phyloP scores from a whole-genome alignment of 1,140 invertebrate species.

The Pseudomyrmex cubaensis region DNA sequence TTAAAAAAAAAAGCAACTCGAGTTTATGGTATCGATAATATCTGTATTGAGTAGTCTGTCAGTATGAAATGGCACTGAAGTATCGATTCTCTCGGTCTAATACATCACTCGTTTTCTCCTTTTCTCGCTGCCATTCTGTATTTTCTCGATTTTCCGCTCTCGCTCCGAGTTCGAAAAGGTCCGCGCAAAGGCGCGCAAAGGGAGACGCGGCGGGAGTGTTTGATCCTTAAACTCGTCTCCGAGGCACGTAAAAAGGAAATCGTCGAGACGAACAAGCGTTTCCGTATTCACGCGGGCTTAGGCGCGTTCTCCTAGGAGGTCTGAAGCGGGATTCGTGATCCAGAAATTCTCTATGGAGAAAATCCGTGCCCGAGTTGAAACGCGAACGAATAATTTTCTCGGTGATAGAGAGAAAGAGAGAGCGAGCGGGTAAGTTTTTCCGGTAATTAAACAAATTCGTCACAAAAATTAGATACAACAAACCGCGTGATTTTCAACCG shows the following conservation, averaged over 20 bases:
- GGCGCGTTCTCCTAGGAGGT: background rate
- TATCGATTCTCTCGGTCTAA: conserved; percentile 22
- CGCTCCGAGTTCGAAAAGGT: conserved; percentile 13
- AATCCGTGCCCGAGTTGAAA: background rate
- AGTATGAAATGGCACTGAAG: conserved; percentile 14
- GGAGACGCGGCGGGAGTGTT: conserved; percentile 19
- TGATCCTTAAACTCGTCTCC: conserved; percentile 42
- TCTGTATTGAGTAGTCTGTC: background rate
- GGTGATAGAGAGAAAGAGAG: background rate
- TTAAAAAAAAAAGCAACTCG: too few species aligned
- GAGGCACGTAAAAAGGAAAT: conserved; percentile 27
- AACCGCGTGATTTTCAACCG: too few species aligned
- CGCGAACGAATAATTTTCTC: background rate
- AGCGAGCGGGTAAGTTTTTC: too few species aligned
- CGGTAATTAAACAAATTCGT: too few species aligned
- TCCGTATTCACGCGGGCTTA: conserved; percentile 35
- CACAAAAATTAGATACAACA: too few species aligned
- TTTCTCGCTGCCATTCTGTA: too few species aligned
- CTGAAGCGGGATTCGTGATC: conserved; percentile 12
- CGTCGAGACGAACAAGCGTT: conserved; percentile 27
- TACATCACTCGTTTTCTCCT: conserved; percentile 21
- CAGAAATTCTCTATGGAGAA: conserved; percentile 20
- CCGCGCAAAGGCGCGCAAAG: background rate
- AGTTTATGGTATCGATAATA: conserved; percentile 11
- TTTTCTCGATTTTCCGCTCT: conserved; percentile 4